Percentiles rank a stretch among this genome's conserved stretches.
Conservation (phyloP, 2,888 invertebrate species). For the Diploptera punctata region DNA sequence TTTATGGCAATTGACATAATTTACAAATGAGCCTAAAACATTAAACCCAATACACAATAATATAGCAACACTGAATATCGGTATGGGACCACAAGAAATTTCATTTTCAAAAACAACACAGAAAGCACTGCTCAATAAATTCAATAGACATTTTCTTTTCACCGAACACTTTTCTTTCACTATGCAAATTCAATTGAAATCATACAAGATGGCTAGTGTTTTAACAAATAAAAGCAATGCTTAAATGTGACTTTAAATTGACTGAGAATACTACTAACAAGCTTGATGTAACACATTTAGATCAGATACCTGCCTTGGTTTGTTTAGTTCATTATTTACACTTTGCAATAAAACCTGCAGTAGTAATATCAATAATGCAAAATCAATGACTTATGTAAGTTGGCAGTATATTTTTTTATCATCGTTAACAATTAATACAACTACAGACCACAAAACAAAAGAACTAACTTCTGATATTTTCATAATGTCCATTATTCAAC, state of each 20-base stretch:
- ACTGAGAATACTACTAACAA: conserved; percentile 3
- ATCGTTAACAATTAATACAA: no score
- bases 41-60: not conserved
- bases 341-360: no score
- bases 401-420: no score
- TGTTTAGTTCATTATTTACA: no score
- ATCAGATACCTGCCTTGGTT: not conserved
- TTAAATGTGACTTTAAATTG: not conserved
- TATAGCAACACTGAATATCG: not conserved
- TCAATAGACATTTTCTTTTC: not conserved
- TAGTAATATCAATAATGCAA: no score
- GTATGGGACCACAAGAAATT: not conserved
- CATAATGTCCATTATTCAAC: no score
- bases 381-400: no score
- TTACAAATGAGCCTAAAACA: not conserved
- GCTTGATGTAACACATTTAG: not conserved
- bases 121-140: not conserved
- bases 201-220: not conserved
- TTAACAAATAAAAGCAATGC: not conserved
- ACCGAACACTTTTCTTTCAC: not conserved
- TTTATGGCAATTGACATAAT: not conserved
- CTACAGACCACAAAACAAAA: no score
- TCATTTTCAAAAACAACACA: not conserved
- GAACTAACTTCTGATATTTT: no score
- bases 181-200: not conserved